Evolutionary conservation across 2,888 invertebrate species (phyloP).

Genomic region (Amorpha juglandis): DNA sequence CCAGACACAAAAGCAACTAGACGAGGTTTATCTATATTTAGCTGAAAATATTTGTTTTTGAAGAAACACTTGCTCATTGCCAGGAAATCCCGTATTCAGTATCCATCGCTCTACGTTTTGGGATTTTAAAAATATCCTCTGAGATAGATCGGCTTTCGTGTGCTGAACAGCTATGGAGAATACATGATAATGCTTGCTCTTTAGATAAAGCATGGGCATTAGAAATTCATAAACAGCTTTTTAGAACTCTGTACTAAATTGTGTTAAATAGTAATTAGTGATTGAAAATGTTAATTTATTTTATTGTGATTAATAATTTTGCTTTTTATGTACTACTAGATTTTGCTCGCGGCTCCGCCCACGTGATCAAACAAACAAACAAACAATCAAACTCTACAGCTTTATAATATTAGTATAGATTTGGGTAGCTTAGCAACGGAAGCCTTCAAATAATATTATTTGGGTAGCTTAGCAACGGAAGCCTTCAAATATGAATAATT

Average conservation of each 20-base stretch:
- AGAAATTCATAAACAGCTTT: background rate
- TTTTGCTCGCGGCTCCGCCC: too few species aligned
- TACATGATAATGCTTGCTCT: conserved; percentile 2
- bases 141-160: conserved; percentile 33
- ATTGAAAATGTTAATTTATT: too few species aligned
- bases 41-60: conserved; percentile 38
- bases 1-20: conserved; percentile 5
- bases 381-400: too few species aligned
- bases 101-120: conserved; percentile 37
- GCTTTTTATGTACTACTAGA: too few species aligned
- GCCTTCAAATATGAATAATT: too few species aligned
- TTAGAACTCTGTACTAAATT: background rate
- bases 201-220: background rate
- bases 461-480: too few species aligned
- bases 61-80: conserved; percentile 46
- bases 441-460: too few species aligned
- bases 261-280: too few species aligned
- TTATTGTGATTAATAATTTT: too few species aligned
- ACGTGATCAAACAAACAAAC: too few species aligned
- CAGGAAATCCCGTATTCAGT: conserved; percentile 48
- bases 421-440: too few species aligned
- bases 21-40: conserved; percentile 38
- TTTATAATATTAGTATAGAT: too few species aligned
- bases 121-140: conserved; percentile 45
- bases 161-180: conserved; percentile 1